A percentile compares a stretch with the other conserved stretches of the same genome.
These are phyloP conservation scores for Xestia c-nigrum DNA, from an alignment of 2,888 invertebrate genomes.

Conservation along the genomic window DNA sequence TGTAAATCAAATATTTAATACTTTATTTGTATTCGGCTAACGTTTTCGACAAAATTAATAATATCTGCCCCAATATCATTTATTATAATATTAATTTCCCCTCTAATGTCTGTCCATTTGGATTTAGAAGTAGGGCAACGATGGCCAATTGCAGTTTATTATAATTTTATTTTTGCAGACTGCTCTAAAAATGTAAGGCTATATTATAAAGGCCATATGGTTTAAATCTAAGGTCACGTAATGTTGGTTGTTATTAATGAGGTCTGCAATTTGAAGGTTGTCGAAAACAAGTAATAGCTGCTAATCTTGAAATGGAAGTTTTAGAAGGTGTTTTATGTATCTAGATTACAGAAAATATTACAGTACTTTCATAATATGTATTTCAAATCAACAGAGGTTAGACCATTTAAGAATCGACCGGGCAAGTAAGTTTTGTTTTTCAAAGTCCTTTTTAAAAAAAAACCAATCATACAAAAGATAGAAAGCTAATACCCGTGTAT, in stretches of 20 bases:
- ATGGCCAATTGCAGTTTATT: constrained; percentile 49
- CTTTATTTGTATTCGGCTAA: constrained; percentile 61
- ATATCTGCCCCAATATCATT: constrained; percentile 60
- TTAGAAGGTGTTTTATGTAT: neutral
- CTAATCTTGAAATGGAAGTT: neutral
- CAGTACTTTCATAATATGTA: too few relatives aligned
- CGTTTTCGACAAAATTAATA: constrained; percentile 58
- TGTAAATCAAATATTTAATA: constrained; percentile 53
- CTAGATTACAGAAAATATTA: neutral
- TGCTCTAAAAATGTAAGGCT: constrained; percentile 16
- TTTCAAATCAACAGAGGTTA: neutral
- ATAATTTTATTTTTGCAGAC: constrained; percentile 31
- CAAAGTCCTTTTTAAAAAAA: neutral
- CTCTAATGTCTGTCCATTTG: constrained; percentile 51
- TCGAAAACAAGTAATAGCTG: neutral
- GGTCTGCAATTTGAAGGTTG: constrained; percentile 25
- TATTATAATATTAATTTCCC: constrained; percentile 61
- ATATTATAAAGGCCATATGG: constrained; percentile 25
- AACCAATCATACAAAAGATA: neutral
- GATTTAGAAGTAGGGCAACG: constrained; percentile 49
- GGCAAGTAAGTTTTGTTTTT: neutral
- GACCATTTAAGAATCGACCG: neutral
- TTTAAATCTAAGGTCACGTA: constrained; percentile 35
- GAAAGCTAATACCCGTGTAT: constrained; percentile 25
- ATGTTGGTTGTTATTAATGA: constrained; percentile 4